Base-by-base conservation (phyloP, 2,113 vertebrate species). In the Nycticryphes semicollaris region DNA sequence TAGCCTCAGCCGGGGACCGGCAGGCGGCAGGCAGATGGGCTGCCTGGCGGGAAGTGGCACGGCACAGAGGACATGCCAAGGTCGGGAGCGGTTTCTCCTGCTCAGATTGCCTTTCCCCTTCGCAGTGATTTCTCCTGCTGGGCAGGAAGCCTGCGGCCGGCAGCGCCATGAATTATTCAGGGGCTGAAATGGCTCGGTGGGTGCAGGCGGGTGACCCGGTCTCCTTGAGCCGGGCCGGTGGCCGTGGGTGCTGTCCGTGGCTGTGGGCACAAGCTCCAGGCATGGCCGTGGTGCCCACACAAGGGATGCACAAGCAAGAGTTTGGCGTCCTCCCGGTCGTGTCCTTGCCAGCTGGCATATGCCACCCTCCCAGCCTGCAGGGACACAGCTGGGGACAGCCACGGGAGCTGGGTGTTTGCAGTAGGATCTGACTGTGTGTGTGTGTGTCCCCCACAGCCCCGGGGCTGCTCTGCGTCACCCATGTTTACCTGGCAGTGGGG, bases 151-250 rank as follows among this genome's bases (percentile, higher is more conserved):
- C 78, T 96, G 95, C 30, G 96, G 81, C 16, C 72, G 35, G 89
- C 47, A 78, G 53, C 5, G 4, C 41, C 60, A 80, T 98, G 89
- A 98, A 98, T 98, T 97, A 98, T 98, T 98, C 78, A 98, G 93
- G 48, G 62, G 7, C 13, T 63, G 60, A 57, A 95, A 70, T 7
- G 72, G 91, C 75, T 83, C 81, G 31, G 19, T 7, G 13, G 80
- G 53, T 79, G 64, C 77, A 77, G 92, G 86, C 7, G 56, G 54
- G 81, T 96, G 95, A 96, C 97, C 97, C 12, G 91, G 37, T 97
- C 96, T 97, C 97, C 96, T 96, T 97, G 94, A 96, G 91, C 85
- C 12, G 66, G 67, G 75, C 8, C 4, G 72, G 70, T 6, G 4
- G 43, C 3, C 1, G 33, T 1, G 74, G 82, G 82, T 30, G 67